Percentiles rank a stretch among this genome's conserved stretches.
These are phyloP conservation scores for Tetranychus truncatus DNA, from an alignment of 2,888 invertebrate genomes.

Conservation along the genomic window DNA sequence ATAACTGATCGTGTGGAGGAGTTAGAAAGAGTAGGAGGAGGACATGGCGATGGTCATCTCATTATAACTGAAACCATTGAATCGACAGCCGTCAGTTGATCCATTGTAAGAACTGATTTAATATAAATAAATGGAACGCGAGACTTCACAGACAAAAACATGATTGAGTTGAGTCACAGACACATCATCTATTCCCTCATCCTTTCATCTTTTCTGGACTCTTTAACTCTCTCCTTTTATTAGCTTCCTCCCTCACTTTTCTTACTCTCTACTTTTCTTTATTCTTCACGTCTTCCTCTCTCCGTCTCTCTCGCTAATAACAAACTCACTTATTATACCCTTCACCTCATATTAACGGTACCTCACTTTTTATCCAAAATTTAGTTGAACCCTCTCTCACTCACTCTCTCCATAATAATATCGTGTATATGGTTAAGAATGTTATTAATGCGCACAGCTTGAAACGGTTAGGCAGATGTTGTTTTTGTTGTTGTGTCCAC, in stretches of 20 bases:
- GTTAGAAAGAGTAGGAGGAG: not conserved
- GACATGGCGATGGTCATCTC: not conserved
- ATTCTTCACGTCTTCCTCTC: not conserved
- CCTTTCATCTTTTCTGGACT: not conserved
- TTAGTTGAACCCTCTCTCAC: not conserved
- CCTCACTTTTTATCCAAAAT: not conserved
- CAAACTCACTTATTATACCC: not conserved
- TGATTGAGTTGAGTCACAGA: not conserved
- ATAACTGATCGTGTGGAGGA: not conserved
- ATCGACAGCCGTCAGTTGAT: not conserved
- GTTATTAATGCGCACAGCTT: not conserved
- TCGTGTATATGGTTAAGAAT: slow-evolving; percentile 1
- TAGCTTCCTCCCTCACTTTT: too few relatives aligned
- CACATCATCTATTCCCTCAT: not conserved
- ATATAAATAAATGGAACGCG: not conserved
- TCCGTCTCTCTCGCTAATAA: not conserved
- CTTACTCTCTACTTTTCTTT: too few relatives aligned
- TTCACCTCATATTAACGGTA: slow-evolving; percentile 1
- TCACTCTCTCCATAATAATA: not conserved
- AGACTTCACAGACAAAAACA: not conserved
- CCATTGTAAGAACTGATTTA: not conserved
- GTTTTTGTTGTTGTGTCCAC: not conserved
- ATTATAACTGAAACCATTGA: not conserved
- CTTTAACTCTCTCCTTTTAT: too few relatives aligned
- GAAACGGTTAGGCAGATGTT: not conserved